Base-by-base conservation (phyloP, 2,113 vertebrate species). In the Caracal caracal region DNA sequence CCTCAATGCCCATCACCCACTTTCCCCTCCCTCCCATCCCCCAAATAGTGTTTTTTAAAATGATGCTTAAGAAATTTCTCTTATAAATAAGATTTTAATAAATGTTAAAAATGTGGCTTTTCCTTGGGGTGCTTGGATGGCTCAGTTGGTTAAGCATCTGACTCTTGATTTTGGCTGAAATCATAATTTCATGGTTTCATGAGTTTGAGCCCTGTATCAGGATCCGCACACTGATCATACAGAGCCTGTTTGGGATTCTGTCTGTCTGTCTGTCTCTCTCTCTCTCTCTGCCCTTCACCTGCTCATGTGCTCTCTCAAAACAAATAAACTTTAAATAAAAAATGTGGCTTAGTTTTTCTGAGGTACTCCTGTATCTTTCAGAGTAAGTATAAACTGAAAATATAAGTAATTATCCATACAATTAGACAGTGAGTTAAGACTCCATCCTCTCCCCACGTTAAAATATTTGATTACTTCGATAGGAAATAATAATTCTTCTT, bases 321-420 rank as follows among this genome's bases (percentile, higher is more conserved):
- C 19, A 59, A 59, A 56, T 56, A 56, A 56, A 20, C 53, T 59
- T 59, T 59, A 59, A 59, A 59, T 59, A 59, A 76, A 79, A 76
- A 80, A 73, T 70, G 37, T 87, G 66, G 2, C 16, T 80, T 98
- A 59, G 56, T 86, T 93, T 86, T 93, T 51, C 40, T 88, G 9
- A 90, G 37, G 28, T 51, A 90, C 33, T 68, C 51, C 16, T 5
- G 6, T 73, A 78, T 65, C 28, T 89, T 89, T 91, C 51, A 85
- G 61, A 85, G 9, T 56, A 95, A 15, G 95, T 79, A 94, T 61
- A 93, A 53, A 71, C 3, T 70, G 37, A 82, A 95, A 95, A 85
- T 76, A 85, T 47, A 88, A 87, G 49, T 80, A 79, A 75, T 66
- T 59, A 90, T 40, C 8, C 47, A 68, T 37, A 26, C 1, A 40